A percentile compares a stretch with the other conserved stretches of the same genome.
These are phyloP conservation scores for Argynnis bischoffii DNA, from an alignment of 2,888 invertebrate species.

Conservation along the genomic window DNA sequence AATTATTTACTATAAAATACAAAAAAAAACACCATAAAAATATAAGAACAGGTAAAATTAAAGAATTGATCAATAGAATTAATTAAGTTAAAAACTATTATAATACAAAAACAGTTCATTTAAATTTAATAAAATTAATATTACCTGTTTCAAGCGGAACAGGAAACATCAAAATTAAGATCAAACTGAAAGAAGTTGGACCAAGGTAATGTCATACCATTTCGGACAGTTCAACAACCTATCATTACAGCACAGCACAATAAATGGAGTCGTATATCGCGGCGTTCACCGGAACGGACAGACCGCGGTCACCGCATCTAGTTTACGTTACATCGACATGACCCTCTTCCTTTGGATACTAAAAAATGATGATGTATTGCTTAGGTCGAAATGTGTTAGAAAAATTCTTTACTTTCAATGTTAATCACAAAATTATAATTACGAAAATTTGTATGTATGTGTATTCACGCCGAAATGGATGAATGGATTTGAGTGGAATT, in stretches of 20 bases:
- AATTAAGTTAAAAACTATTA: no score
- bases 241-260: slow-evolving; percentile 30
- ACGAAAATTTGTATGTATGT: no score
- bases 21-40: no score
- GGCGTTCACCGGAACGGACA: slow-evolving; percentile 70
- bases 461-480: no score
- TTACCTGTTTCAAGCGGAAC: slow-evolving; percentile 9
- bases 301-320: slow-evolving; percentile 59
- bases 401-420: no score
- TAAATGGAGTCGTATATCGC: slow-evolving; percentile 61
- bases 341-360: slow-evolving; percentile 28
- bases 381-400: no score
- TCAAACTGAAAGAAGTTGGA: slow-evolving; percentile 5
- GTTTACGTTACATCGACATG: slow-evolving; percentile 56
- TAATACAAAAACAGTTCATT: not conserved
- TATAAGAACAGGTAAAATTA: not conserved
- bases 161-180: slow-evolving; percentile 15
- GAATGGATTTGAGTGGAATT: no score
- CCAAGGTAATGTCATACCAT: slow-evolving; percentile 25
- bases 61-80: not conserved
- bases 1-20: no score
- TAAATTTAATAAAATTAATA: slow-evolving; percentile 7
- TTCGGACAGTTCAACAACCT: slow-evolving; percentile 37
- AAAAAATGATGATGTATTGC: not conserved
- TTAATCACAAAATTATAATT: no score